phyloP scores from a whole-genome alignment of 2,113 vertebrate genomes.

The Microcebus murinus region DNA sequence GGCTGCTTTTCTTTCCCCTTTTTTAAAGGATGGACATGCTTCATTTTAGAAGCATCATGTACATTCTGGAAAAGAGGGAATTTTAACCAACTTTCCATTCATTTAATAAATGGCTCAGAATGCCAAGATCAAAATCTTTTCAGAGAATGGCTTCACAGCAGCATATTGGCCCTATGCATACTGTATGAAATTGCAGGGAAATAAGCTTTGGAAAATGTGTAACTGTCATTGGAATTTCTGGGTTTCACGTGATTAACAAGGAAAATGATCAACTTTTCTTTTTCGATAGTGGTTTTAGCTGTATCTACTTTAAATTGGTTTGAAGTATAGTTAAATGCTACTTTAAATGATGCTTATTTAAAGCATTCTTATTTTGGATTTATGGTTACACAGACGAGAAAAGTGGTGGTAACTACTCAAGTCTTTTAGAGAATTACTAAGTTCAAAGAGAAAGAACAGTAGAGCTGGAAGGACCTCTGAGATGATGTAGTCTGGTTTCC shows the following conservation, averaged over 20 bases:
- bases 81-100: slow-evolving; percentile 56
- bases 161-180: not conserved
- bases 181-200: not conserved
- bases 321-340: not conserved
- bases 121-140: slow-evolving; percentile 22
- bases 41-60: slow-evolving; percentile 53
- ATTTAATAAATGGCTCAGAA: slow-evolving; percentile 62
- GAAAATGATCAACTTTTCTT: not conserved
- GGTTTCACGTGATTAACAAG: not conserved
- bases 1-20: not conserved
- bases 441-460: not conserved
- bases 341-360: slow-evolving; percentile 1
- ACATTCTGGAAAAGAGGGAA: slow-evolving; percentile 27
- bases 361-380: not conserved
- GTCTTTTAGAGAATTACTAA: not conserved
- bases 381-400: not conserved
- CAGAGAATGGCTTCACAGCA: slow-evolving; percentile 4
- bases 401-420: not conserved
- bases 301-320: not conserved
- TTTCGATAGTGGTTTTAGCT: not conserved
- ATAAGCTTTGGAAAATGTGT: not conserved
- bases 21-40: not conserved
- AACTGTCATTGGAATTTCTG: not conserved
- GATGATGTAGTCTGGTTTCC: not conserved
- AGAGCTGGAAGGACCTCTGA: not conserved